Evolutionary conservation across 2,113 vertebrate species (phyloP), one percentile per base, ranked within the genome.

Genomic region (Trichomycterus rosablanca): DNA sequence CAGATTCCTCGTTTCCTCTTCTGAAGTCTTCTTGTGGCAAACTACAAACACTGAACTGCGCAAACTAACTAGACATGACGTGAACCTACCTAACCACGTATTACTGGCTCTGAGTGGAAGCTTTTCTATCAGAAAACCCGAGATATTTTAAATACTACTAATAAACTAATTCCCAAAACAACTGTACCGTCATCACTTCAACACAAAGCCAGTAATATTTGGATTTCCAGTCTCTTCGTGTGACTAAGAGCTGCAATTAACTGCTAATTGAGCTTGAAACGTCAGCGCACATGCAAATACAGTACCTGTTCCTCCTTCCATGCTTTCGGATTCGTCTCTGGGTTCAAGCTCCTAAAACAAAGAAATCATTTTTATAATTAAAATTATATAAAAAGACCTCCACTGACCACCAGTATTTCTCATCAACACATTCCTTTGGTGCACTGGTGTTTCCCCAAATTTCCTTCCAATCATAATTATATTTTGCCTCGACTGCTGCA

Each of bases 301-400:
- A 90, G 88, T 97, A 97, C 95, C 95, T 97, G 89, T 87, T 78
- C 90, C 88, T 81, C 82, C 80, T 28, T 80, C 83, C 2, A 76
- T 53, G 14, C 89, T 86, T 63, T 87, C 88, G 61, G 72, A 76
- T 12, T 88, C 89, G 84, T 88, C 68, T 59, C 78, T 76, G 63
- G 22, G 52, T 4, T 68, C 67, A 62, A 72, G 59, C 39, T 59
- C 59, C 35, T 67, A 23, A 70, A 78, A 71, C 74, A 49, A n/a
- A n/a, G n/a, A n/a, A n/a, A n/a, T n/a, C n/a, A n/a, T n/a, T n/a
- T n/a, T n/a, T n/a, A n/a, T n/a, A n/a, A n/a, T n/a, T n/a, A n/a
- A n/a, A n/a, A n/a, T n/a, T n/a, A n/a, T n/a, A n/a, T n/a, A n/a
- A n/a, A n/a, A n/a, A n/a, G n/a, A n/a, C n/a, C n/a, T n/a, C n/a